Base-by-base conservation (phyloP, 2,888 invertebrate species). In the Troides oblongomaculatus region DNA sequence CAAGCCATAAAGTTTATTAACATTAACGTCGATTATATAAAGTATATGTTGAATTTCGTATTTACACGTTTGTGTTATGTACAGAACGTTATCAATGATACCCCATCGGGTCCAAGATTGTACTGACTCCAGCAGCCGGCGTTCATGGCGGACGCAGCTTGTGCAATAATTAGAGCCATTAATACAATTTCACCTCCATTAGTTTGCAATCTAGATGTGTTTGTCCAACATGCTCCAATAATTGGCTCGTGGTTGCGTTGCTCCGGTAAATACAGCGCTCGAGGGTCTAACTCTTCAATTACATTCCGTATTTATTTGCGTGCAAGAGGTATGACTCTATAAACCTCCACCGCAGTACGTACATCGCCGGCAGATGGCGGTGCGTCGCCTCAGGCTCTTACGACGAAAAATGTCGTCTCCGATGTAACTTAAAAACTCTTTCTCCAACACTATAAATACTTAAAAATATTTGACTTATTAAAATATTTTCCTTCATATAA, bases 331-430 rank as follows among this genome's bases (percentile, higher is more conserved):
- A 62, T 53, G 53, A 18, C 56, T 66, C 43, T 66, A 66, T 70
- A 69, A 59, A 66, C 68, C 53, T 68, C 39, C 62, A 68, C 65
- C 46, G 71, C 72, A 73, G 74, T 76, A 77, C 75, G 72, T 71
- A 75, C 73, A 71, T 70, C 66, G 69, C 74, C 73, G 75, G 73
- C 78, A 78, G 74, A 76, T 78, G 78, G 77, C 71, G 60, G 74
- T 57, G 43, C 69, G 70, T 62, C 76, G 79, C 78, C 72, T n/a
- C 61, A 46, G 71, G 74, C 68, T 58, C 63, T 72, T 60, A 75
- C 69, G 30, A 56, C 10, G n/a, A 56, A 66, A 70, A 66, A 63
- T 66, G 70, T 66, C 63, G 25, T 63, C 21, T 59, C 59, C 53
- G 39, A 56, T 25, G 36, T 66, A 30, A 60, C 50, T 18, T 36